Conservation (phyloP, 2,113 vertebrate species). For the Phylloscopus whistleri region DNA sequence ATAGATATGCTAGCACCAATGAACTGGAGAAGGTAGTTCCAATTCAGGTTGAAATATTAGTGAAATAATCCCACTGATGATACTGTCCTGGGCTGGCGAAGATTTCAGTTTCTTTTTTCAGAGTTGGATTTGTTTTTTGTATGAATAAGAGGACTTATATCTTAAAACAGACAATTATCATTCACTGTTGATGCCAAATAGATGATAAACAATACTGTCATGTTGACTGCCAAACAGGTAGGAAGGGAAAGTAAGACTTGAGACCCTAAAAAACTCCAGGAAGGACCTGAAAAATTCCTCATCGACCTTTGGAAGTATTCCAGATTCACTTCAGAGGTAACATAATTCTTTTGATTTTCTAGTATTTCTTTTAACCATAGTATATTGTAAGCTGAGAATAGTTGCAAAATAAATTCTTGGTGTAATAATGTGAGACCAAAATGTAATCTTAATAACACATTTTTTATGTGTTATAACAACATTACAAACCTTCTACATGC, state of each 20-base stretch:
- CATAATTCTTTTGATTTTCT: neutral
- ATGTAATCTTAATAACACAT: neutral
- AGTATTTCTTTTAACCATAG: neutral
- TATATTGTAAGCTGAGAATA: neutral
- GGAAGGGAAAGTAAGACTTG: neutral
- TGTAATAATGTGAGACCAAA: neutral
- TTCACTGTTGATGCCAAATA: neutral
- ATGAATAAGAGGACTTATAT: neutral
- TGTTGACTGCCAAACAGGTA: neutral
- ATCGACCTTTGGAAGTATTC: neutral
- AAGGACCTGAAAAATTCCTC: neutral
- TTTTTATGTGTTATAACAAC: neutral
- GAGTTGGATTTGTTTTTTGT: neutral
- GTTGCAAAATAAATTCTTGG: neutral
- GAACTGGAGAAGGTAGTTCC: neutral
- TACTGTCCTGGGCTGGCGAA: neutral
- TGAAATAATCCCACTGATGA: neutral
- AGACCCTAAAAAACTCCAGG: neutral
- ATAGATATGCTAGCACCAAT: neutral
- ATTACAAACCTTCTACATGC: neutral
- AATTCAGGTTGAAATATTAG: neutral
- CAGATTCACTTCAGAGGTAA: neutral
- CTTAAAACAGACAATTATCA: neutral
- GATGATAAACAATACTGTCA: neutral
- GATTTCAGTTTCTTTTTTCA: neutral